Base-by-base conservation (phyloP, 2,888 invertebrate species). In the Exocentrus adspersus region DNA sequence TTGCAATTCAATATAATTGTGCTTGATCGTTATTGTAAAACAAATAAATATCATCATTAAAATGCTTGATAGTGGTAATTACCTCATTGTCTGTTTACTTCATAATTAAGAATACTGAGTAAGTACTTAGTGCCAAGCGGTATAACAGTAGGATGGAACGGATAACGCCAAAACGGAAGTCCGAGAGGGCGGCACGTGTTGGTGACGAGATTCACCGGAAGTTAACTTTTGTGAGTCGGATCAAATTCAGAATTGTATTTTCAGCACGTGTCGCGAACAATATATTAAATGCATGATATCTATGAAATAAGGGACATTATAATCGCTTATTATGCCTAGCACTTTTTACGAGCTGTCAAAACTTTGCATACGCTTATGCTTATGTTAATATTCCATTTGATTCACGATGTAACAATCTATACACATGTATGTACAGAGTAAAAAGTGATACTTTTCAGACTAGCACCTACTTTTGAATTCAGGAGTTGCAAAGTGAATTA, bases 141-240 rank as follows among this genome's bases (percentile, higher is more conserved):
- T 32, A 37, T 64, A 51, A 64, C 64, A 69, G 61, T 58, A 24
- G 64, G 50, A 65, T 53, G 61, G 52, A 62, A 63, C 57, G 68
- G 53, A 68, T 75, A 63, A 53, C 60, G 59, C 61, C 60, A 45
- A 59, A 58, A 30, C 78, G 81, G 81, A 81, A 78, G 75, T 76
- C 71, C 60, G 74, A 78, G 76, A 78, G 78, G 76, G 76, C 77
- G 80, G 72, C 81, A 80, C 81, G 81, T 80, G 81, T 75, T 71
- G 73, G 69, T 70, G 78, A 80, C 77, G 78, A 79, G 77, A 74
- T 77, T 72, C 74, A 69, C 78, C 80, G 81, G 81, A 81, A 80
- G 79, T 77, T 64, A 70, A 79, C 77, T 78, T 78, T 78, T 78
- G 77, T 74, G 76, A 76, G 73, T 75, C 75, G 75, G 78, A 79